Conservation (phyloP, 2,888 invertebrate genomes). For the Hemicrepidius hirtus region DNA sequence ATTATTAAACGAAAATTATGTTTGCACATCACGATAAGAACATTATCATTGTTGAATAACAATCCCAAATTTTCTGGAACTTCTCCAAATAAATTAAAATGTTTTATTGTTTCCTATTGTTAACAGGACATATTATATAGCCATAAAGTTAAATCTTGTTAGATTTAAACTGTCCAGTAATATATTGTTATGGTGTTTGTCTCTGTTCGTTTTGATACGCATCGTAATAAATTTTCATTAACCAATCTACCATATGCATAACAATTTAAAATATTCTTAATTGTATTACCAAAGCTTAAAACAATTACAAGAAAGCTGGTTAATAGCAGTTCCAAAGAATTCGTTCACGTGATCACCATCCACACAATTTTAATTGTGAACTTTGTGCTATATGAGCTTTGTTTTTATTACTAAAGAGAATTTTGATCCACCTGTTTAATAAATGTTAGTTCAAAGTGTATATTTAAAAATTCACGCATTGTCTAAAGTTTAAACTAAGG, state of each 20-base stretch:
- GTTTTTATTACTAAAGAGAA: neutral
- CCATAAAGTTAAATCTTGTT: neutral
- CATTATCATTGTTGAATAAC: no score
- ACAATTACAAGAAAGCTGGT: conserved; percentile 11
- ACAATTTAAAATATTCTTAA: conserved; percentile 6
- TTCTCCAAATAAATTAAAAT: no score
- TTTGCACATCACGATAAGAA: no score
- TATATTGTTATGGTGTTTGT: no score
- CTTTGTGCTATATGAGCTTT: neutral
- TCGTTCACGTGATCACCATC: conserved; percentile 10
- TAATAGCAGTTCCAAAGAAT: conserved; percentile 16
- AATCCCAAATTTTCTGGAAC: no score
- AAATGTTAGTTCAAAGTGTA: neutral
- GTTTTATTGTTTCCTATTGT: neutral
- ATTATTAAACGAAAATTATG: neutral
- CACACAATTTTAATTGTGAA: neutral
- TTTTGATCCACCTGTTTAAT: neutral
- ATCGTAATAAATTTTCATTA: conserved; percentile 14
- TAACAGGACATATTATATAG: neutral
- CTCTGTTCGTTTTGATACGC: conserved; percentile 1
- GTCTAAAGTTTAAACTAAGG: no score
- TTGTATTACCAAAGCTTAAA: conserved; percentile 20
- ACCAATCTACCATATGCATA: neutral
- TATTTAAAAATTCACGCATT: neutral
- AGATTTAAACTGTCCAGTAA: neutral